phyloP scores from a whole-genome alignment of 2,888 invertebrate genomes.

The Oligia strigilis region DNA sequence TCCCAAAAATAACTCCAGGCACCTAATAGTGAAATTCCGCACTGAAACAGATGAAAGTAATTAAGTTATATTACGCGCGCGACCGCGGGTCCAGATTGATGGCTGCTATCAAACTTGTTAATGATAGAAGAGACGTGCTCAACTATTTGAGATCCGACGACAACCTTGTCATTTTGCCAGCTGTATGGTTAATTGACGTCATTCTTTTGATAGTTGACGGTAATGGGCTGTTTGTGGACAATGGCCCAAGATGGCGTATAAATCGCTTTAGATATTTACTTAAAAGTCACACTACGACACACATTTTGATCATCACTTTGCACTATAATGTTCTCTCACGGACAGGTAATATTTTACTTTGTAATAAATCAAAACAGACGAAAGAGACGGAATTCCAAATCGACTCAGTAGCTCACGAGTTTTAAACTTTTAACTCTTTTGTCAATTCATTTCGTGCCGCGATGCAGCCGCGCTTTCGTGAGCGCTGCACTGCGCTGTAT shows the following conservation, averaged over 20 bases:
- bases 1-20: slow-evolving; percentile 9
- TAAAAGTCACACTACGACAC: background rate
- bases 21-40: slow-evolving; percentile 28
- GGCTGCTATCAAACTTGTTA: slow-evolving; percentile 66
- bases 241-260: background rate
- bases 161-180: slow-evolving; percentile 62
- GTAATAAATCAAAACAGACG: slow-evolving; percentile 25
- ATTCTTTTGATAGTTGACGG: slow-evolving; percentile 60
- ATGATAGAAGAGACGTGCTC: slow-evolving; percentile 66
- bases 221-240: slow-evolving; percentile 23
- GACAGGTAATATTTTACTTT: slow-evolving; percentile 18
- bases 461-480: slow-evolving; percentile 23
- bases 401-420: slow-evolving; percentile 31
- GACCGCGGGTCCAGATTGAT: slow-evolving; percentile 63
- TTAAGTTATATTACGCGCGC: slow-evolving; percentile 64
- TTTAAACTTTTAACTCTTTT: slow-evolving; percentile 55
- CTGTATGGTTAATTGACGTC: slow-evolving; percentile 41
- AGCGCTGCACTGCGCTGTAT: slow-evolving; percentile 23
- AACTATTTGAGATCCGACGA: slow-evolving; percentile 59
- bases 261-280: background rate
- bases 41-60: slow-evolving; percentile 63
- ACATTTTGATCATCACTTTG: background rate
- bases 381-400: slow-evolving; percentile 22
- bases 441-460: slow-evolving; percentile 41
- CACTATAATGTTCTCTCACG: background rate